phyloP scores from a whole-genome alignment of 2,797 vertebrate genomes.

The Macroramphosus scolopax region DNA sequence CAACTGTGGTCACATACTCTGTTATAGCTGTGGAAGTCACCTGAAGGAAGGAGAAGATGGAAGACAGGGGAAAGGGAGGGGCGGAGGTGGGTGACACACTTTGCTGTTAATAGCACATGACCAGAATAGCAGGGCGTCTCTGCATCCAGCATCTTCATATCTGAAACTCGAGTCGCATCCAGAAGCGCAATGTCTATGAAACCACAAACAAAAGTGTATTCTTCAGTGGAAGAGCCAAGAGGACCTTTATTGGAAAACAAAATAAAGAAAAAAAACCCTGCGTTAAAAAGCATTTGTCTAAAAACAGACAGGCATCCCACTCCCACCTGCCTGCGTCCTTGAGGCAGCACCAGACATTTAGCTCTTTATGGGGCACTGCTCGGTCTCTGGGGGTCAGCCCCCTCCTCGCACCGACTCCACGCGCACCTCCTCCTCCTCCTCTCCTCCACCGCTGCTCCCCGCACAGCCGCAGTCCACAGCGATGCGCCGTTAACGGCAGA shows the following conservation, averaged over 20 bases:
- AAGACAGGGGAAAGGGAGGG: slow-evolving; percentile 35
- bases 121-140: slow-evolving; percentile 71
- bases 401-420: neutral
- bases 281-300: neutral
- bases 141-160: slow-evolving; percentile 40
- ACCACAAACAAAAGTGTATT: no score
- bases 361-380: slow-evolving; percentile 29
- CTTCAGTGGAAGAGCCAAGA: no score
- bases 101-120: slow-evolving; percentile 71
- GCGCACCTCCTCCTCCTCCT: slow-evolving; percentile 16
- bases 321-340: neutral
- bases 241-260: no score
- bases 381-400: no score
- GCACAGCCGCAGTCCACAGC: slow-evolving; percentile 75
- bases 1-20: neutral
- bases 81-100: slow-evolving; percentile 77
- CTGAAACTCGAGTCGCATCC: no score
- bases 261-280: neutral
- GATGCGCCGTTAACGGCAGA: slow-evolving; percentile 66
- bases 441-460: slow-evolving; percentile 35
- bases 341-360: slow-evolving; percentile 24
- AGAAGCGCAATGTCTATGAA: neutral
- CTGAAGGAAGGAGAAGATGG: slow-evolving; percentile 49
- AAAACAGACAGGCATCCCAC: no score
- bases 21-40: slow-evolving; percentile 12